Evolutionary conservation across 2,888 invertebrate genomes (phyloP).

Genomic region (Drosophila helvetica): DNA sequence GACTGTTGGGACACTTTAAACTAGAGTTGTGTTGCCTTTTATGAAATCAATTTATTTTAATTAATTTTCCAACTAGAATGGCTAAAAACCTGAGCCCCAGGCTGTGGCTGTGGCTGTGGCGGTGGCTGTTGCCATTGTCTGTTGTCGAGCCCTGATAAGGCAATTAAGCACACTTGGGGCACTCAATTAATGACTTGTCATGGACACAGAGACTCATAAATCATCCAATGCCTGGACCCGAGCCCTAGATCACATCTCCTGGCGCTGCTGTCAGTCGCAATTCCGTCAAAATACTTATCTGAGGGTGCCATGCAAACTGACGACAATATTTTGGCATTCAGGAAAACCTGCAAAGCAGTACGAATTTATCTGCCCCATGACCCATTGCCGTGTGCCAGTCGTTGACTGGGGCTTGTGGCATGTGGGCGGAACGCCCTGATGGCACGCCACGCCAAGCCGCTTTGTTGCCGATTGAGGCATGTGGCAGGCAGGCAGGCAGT

Average conservation of each 20-base stretch:
- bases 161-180: conserved; percentile 50
- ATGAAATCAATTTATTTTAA: conserved; percentile 51
- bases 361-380: conserved; percentile 45
- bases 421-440: conserved; percentile 51
- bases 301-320: conserved; percentile 1
- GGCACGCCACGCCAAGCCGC: conserved; percentile 20
- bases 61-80: conserved; percentile 54
- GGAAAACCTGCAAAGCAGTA: conserved; percentile 14
- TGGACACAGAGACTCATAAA: conserved; percentile 61
- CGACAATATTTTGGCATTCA: conserved; percentile 39
- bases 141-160: conserved; percentile 25
- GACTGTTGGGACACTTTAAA: conserved; percentile 16
- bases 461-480: conserved; percentile 27
- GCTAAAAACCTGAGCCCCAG: conserved; percentile 20
- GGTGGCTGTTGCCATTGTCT: conserved; percentile 1
- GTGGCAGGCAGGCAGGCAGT: conserved; percentile 43
- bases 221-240: conserved; percentile 37
- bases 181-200: conserved; percentile 72
- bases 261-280: conserved; percentile 35
- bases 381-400: conserved; percentile 21
- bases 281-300: conserved; percentile 50
- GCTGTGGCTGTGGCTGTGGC: conserved; percentile 2
- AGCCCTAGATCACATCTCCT: conserved; percentile 18
- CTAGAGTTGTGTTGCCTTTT: conserved; percentile 6
- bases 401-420: conserved; percentile 41